These are phyloP conservation scores for Crocallis elinguaria DNA, from an alignment of 2,888 invertebrate species.

Conservation along the genomic window DNA sequence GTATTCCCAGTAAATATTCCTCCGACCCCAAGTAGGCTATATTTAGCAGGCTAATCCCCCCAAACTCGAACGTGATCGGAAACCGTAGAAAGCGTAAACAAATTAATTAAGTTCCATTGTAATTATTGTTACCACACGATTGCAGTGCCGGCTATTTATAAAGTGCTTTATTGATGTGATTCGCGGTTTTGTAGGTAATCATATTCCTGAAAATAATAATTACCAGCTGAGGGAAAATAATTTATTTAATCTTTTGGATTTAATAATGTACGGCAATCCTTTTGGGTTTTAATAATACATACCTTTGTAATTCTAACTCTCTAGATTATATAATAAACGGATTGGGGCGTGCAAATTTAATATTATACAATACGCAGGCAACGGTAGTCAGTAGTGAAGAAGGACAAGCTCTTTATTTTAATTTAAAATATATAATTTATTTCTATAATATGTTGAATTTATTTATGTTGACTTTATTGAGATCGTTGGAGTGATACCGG, in stretches of 20 bases:
- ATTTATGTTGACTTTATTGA: too few relatives aligned
- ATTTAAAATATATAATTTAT: too few relatives aligned
- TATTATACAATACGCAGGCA: too few relatives aligned
- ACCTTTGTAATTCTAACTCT: too few relatives aligned
- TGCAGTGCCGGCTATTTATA: slow-evolving; percentile 42
- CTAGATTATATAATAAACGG: too few relatives aligned
- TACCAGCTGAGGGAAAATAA: background rate
- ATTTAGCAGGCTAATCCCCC: background rate
- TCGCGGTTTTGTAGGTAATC: slow-evolving; percentile 7
- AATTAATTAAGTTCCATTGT: slow-evolving; percentile 39
- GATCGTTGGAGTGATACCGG: too few relatives aligned
- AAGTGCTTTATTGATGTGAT: slow-evolving; percentile 24
- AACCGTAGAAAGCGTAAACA: slow-evolving; percentile 48
- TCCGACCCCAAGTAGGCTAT: background rate
- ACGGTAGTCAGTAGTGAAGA: too few relatives aligned
- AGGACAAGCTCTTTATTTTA: too few relatives aligned
- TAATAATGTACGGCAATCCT: background rate
- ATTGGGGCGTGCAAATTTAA: too few relatives aligned
- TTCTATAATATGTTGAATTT: too few relatives aligned
- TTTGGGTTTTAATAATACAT: background rate
- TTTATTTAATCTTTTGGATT: background rate
- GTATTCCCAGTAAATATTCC: background rate
- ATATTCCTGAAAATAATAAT: slow-evolving; percentile 15
- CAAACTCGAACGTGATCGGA: slow-evolving; percentile 16
- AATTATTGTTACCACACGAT: slow-evolving; percentile 9